Evolutionary conservation across 1,140 invertebrate species (phyloP).

Genomic region (Galleria mellonella): DNA sequence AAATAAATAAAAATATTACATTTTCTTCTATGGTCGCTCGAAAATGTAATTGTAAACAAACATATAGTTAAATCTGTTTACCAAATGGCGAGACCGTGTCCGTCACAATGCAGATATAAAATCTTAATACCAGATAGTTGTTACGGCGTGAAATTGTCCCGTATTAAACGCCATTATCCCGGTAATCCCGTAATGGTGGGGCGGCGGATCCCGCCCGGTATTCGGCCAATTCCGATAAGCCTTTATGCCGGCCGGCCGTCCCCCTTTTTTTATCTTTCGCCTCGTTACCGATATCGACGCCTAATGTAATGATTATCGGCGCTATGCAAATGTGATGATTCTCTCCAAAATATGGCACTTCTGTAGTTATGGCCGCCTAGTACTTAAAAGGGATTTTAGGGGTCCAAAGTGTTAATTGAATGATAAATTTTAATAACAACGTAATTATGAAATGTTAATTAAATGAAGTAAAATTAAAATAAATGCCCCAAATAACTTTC

Average conservation of each 20-base stretch:
- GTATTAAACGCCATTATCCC: slow-evolving; percentile 9
- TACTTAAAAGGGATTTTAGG: neutral
- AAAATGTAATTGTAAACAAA: too few species aligned
- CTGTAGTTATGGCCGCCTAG: neutral
- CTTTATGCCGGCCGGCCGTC: neutral
- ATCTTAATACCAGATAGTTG: slow-evolving; percentile 1
- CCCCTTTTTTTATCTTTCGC: slow-evolving; percentile 1
- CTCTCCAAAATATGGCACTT: neutral
- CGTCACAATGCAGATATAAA: neutral
- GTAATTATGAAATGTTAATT: too few species aligned
- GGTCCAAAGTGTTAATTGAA: neutral
- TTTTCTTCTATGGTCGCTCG: too few species aligned
- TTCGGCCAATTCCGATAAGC: slow-evolving; percentile 4
- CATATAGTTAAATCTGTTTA: too few species aligned
- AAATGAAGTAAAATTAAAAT: too few species aligned
- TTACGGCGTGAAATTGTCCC: neutral
- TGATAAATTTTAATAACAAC: too few species aligned
- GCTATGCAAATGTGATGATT: neutral
- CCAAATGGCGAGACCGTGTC: neutral
- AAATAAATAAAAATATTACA: too few species aligned
- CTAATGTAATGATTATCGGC: slow-evolving; percentile 1
- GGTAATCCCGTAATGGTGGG: slow-evolving; percentile 25
- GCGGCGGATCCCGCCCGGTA: neutral
- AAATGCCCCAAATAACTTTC: too few species aligned
- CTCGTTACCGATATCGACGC: neutral